Base-by-base conservation (phyloP, 2,888 invertebrate species). In the Cephonodes hylas region DNA sequence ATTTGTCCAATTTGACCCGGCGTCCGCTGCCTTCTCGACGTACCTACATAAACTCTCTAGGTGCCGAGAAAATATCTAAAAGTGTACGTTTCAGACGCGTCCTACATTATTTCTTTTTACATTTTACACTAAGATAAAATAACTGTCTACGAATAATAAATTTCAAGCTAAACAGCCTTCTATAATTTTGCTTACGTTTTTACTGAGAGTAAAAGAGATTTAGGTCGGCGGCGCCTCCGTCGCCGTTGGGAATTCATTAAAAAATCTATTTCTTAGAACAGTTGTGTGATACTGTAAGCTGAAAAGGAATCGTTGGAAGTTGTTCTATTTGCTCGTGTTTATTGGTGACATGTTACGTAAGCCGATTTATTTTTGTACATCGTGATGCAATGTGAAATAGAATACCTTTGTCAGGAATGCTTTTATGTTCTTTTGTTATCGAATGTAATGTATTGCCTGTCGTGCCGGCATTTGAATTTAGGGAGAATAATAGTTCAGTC, bases 1-100 rank as follows among this genome's bases (percentile, higher is more conserved):
- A 79, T 77, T 74, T 72, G 62, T 65, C 63, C 64, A 63, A 64
- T 71, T 70, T 66, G 59, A 45, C 38, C 61, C 53, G 13, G 13
- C 7, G 42, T 23, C 3, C 10, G 27, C 53, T 27, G 31, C 53
- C 18, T 18, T 31, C 31, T 4, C 15, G 4, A 18, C 18, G 23
- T 13, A 31, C 15, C 27, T 27, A 53, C 27, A 31, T 18, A 53
- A 31, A n/a, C n/a, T 18, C 18, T 3, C 46, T 53, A 3, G 27
- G 4, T 31, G 53, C 18, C 18, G 18, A 8, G 10, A 23, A 22
- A 20, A 18, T 53, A 18, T 18, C 25, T 10, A 31, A 53, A 53
- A 53, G 27, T 10, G 38, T 20, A 2, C 18, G 10, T 53, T 15
- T 31, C 27, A 31, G 31, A 10, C 27, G 53, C 53, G 3, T 4